Conservation (phyloP, 1,140 invertebrate species). For the Orius laevigatus region DNA sequence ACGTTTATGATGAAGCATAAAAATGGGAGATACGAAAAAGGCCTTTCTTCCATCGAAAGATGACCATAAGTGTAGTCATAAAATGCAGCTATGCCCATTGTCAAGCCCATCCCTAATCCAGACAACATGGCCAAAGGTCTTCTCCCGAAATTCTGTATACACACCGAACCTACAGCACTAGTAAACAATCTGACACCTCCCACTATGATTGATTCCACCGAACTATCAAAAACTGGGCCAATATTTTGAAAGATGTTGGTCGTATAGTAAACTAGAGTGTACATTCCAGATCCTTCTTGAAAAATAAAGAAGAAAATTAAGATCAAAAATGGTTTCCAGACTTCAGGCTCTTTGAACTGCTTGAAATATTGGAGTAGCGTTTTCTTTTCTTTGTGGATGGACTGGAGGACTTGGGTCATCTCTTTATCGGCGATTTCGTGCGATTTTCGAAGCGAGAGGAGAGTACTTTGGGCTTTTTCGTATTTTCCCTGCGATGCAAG, state of each 20-base stretch:
- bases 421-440: conserved; percentile 37
- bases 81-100: conserved; percentile 31
- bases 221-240: conserved; percentile 45
- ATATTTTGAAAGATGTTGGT: conserved; percentile 50
- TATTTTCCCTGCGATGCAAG: conserved; percentile 35
- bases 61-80: conserved; percentile 31
- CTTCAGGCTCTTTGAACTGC: conserved; percentile 25
- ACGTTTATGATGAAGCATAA: conserved; percentile 48
- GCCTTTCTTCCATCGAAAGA: conserved; percentile 26
- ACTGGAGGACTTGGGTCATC: conserved; percentile 27
- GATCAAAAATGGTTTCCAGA: conserved; percentile 45
- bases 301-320: conserved; percentile 46
- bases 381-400: conserved; percentile 4
- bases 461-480: conserved; percentile 35
- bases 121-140: conserved; percentile 47
- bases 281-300: conserved; percentile 54
- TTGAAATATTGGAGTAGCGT: conserved; percentile 8
- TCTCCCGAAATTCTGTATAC: conserved; percentile 53
- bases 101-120: conserved; percentile 40
- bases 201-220: conserved; percentile 54
- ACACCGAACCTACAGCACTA: conserved; percentile 43
- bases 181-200: conserved; percentile 41
- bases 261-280: conserved; percentile 60
- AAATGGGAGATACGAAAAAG: conserved; percentile 37
- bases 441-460: conserved; percentile 38